Base-by-base conservation (phyloP, 2,797 vertebrate genomes). In the Scleropages formosus region DNA sequence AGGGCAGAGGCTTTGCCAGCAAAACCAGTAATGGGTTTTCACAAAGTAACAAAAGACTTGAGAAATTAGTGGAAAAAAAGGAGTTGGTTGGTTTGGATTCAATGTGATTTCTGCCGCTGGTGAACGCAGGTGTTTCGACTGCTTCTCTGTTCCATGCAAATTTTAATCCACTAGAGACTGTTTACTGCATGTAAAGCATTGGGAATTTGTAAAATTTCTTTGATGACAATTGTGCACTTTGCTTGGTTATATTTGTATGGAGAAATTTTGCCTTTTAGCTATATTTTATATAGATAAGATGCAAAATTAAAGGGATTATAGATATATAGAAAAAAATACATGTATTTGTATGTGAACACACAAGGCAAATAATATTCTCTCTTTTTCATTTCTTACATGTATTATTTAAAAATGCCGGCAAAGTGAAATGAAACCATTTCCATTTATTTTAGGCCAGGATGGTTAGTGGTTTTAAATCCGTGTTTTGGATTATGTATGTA, bases 21-120 rank as follows among this genome's bases (percentile, higher is more conserved):
- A 70, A 82, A 74, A 78, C 60, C 79, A 53, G 24, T 79, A 31
- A 44, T 82, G 82, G 78, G 70, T 56, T 58, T 74, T 81, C 81
- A 72, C 82, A 81, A 83, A 79, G 78, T 85, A 74, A 75, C 56
- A 78, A 67, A 26, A 31, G 73, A 64, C 7, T 31, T n/a, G 65
- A 39, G 73, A 61, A 20, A 73, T 39, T 26, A 18, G 15, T 64
- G 16, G 46, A 58, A 73, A 62, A 63, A 39, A 27, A 27, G 53
- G 73, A 73, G 72, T 26, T 81, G 47, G 15, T 76, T 61, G 46
- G 56, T 76, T 71, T 72, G 64, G 78, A 79, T 59, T 0, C 39
- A 74, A 51, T 79, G 75, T 83, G 61, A 78, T 76, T 83, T 74
- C 79, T 76, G 78, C 73, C 60, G 77, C 70, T 59, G 70, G 61